Base-by-base conservation (phyloP, 2,797 vertebrate genomes). In the Centroberyx gerrardi region DNA sequence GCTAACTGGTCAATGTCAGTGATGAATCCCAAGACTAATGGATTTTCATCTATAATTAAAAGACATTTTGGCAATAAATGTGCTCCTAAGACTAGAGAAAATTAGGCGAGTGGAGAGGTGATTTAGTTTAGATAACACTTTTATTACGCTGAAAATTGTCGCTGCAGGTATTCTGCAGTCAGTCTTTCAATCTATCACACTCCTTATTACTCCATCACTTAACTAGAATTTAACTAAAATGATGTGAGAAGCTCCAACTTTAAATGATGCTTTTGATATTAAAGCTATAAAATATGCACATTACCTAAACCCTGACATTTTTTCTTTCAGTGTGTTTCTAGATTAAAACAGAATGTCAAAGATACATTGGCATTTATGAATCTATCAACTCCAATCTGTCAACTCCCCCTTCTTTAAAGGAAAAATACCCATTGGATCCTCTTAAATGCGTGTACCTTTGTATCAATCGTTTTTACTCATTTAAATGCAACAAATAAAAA, bases 31-130 rank as follows among this genome's bases (percentile, higher is more conserved):
- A 62, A 22, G 31, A 54, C 42, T 54, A 48, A 64, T 40, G 59
- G 29, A 40, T n/a, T 65, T 62, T 48, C 49, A 59, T 78, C 28
- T 31, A 42, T 62, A 53, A 71, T 59, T 53, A 67, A 70, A 62
- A 18, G 51, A 66, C 49, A 66, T 31, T 49, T 42, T 52, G 13
- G 49, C 8, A 56, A 52, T 29, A 31, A 52, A 52, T 61, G 54
- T 46, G 15, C n/a, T 64, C 6, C 15, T 40, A 38, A 54, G 51
- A 36, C 17, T 27, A 18, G 33, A 60, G 36, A 54, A 38, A 54
- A 28, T 54, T 54, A 54, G n/a, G 36, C 28, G 49, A 66, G 52
- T 54, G 36, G 36, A 27, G 38, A 66, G 22, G 51, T 66, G 51
- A 66, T 65, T 65, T 36, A 54, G 44, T 15, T 63, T 54, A 38